Base-by-base conservation (phyloP, 1,140 invertebrate genomes). In the Drosophila parabipectinata region DNA sequence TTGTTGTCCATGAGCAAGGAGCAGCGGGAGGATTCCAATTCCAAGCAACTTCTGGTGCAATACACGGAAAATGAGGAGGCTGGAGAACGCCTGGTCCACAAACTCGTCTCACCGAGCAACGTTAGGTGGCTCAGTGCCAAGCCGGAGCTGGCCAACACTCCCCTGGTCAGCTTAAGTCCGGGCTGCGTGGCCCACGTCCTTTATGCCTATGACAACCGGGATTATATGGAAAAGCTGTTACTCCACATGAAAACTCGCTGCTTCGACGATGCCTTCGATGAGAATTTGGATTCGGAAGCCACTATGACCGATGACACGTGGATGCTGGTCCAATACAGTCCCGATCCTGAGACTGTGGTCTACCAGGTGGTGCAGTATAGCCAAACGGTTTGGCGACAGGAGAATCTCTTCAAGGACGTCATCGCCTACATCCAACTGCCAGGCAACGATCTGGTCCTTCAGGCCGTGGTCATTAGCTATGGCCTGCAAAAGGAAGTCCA, bases 251-350 rank as follows among this genome's bases (percentile, higher is more conserved):
- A 90, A 12, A 53, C 74, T 0, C 69, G 63, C 30, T 84, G 82
- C 52, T 90, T 90, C 30, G 79, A 90, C 2, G 59, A 75, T 3
- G 72, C 48, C 34, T 84, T 79, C 45, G 77, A 84, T 4, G 79
- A 90, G 6, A 18, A 69, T 1, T 10, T 72, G 32, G 75, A 73
- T 0, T 18, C 48, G 1, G 62, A 59, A 28, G 10, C 34, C 8
- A 39, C 52, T 3, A 61, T 90, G 67, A 54, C 64, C 24, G 61
- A 87, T 1, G 44, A 80, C 10, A 74, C 67, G 0, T 90, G 88
- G 88, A 54, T 90, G 48, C 55, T 90, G 1, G 73, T 90, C 8
- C 88, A 90, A 24, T 90, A 90, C 32, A 90, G 88, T 21, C 73
- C 79, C 0, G 77, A 90, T 14, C 88, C 88, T 0, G 71, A 79